A percentile compares a stretch with the other conserved stretches of the same genome.
Conservation (phyloP, 1,140 invertebrate genomes). For the Drosophila ambigua region DNA sequence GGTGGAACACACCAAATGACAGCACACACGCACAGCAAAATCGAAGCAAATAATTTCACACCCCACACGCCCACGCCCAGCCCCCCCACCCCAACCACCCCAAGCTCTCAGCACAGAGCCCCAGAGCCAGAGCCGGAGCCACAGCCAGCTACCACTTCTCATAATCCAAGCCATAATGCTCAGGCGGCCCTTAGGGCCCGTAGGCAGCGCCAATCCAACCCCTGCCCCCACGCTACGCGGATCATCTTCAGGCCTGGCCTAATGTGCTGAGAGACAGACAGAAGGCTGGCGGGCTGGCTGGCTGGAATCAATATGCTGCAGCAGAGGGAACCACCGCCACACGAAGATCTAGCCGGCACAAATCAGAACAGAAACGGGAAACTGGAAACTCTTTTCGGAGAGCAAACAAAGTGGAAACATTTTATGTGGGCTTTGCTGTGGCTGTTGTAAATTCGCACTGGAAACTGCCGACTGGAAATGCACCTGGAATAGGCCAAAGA, state of each 20-base stretch:
- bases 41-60: conserved; percentile 71
- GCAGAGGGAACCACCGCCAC: too few relatives aligned
- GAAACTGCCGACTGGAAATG: too few relatives aligned
- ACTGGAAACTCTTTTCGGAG: too few relatives aligned
- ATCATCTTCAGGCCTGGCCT: conserved; percentile 34
- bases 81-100: background rate
- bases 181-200: too few relatives aligned
- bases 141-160: too few relatives aligned
- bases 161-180: conserved; percentile 10
- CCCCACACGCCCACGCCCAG: background rate
- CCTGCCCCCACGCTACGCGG: background rate
- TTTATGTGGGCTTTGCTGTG: too few relatives aligned
- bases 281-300: too few relatives aligned
- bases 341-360: too few relatives aligned
- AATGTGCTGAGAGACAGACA: background rate
- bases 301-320: too few relatives aligned
- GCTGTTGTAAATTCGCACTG: too few relatives aligned
- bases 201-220: conserved; percentile 8
- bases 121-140: background rate
- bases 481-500: too few relatives aligned
- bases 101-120: background rate
- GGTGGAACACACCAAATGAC: conserved; percentile 34
- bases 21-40: conserved; percentile 44
- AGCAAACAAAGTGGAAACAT: background rate
- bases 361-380: too few relatives aligned